Conservation (phyloP, 2,797 vertebrate genomes). For the Sebastes matsubarae region DNA sequence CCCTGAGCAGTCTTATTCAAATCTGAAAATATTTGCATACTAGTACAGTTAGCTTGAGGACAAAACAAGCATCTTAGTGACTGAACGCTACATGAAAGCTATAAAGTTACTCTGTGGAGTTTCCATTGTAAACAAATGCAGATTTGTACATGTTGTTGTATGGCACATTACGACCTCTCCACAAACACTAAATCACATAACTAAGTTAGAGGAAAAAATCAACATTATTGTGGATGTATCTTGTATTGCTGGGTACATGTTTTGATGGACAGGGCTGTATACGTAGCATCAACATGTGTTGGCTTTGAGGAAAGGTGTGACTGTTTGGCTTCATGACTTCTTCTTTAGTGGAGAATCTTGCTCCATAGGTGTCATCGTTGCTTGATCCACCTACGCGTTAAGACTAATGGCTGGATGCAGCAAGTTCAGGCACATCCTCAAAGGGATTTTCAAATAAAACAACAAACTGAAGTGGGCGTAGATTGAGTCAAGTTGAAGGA, state of each 20-base stretch:
- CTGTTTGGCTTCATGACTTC: slow-evolving; percentile 37
- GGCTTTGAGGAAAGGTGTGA: slow-evolving; percentile 31
- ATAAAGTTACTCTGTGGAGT: neutral
- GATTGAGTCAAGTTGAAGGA: slow-evolving; percentile 27
- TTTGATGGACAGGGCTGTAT: neutral
- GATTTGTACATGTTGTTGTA: neutral
- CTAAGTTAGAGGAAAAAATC: neutral
- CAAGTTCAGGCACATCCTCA: slow-evolving; percentile 43
- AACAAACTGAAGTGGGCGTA: slow-evolving; percentile 44
- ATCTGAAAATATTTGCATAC: neutral
- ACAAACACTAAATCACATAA: neutral
- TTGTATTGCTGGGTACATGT: neutral
- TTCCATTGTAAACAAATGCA: neutral
- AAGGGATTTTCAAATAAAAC: slow-evolving; percentile 47
- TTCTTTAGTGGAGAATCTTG: slow-evolving; percentile 35
- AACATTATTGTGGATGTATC: neutral
- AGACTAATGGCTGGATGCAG: slow-evolving; percentile 47
- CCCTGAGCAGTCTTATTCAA: neutral
- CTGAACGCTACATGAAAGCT: neutral
- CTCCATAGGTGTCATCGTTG: slow-evolving; percentile 20
- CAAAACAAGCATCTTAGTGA: neutral
- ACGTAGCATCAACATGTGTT: neutral
- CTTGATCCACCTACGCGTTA: slow-evolving; percentile 53
- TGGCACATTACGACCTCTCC: neutral
- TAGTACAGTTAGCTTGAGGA: neutral